Base-by-base conservation (phyloP, 2,888 invertebrate genomes). In the Eumerus sabulonum region DNA sequence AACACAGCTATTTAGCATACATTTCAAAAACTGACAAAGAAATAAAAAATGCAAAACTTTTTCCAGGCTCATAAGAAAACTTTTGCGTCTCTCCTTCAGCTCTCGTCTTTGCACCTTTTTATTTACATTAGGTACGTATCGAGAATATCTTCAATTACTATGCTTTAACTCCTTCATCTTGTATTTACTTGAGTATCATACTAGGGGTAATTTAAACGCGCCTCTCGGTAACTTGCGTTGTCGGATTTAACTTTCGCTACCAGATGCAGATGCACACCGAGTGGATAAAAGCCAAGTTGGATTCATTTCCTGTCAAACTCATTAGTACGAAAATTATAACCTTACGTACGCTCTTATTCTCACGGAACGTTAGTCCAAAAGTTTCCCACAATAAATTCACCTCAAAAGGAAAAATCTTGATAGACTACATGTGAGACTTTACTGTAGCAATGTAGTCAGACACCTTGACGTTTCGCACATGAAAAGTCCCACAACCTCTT, bases 271-370 rank as follows among this genome's bases (percentile, higher is more conserved):
- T 14, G 7, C 19, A 17, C 17, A 5, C 42, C 27, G 27, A 27
- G 27, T 27, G 27, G 27, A 27, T 27, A 27, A 27, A 27, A 27
- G 51, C 38, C 62, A 72, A 66, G 57, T 72, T 56, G 67, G 67
- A 73, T 77, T 73, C 62, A 77, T 67, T 77, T 59, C 56, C 57
- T 73, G 72, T 36, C 67, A 73, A 73, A 77, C 72, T 72, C 77
- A 77, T 77, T 77, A 77, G 72, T 51, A 59, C n/a, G 62, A 67
- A 72, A 72, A 72, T 77, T 73, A 63, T 73, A 63, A 67, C 72
- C 59, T 40, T 47, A 18, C 62, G 59, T 60, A 57, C 67, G 63
- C 60, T 57, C 56, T 35, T 9, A 44, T 63, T 57, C 44, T 47
- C 16, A 54, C 60, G 50, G 44, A 56, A 56, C 47, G 18, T 53